Conservation (phyloP, 1,140 invertebrate species). For the Zaprionus capensis region DNA sequence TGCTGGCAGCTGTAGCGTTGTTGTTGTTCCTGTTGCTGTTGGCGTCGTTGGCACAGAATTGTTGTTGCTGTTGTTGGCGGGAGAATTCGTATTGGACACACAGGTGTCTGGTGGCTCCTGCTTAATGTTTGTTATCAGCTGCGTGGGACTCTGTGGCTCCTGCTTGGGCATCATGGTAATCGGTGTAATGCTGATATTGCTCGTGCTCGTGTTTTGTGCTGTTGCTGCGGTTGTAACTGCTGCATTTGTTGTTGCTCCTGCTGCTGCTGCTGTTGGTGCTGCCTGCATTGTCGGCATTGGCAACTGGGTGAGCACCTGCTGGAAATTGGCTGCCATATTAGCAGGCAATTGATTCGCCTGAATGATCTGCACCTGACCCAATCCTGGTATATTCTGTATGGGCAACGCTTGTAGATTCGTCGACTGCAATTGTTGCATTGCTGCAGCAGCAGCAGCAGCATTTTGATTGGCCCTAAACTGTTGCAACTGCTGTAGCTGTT, state of each 20-base stretch:
- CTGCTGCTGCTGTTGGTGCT: conserved; percentile 30
- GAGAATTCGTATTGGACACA: conserved; percentile 41
- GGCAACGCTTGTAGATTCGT: conserved; percentile 86
- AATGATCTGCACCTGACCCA: conserved; percentile 90
- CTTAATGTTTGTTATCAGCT: conserved; percentile 78
- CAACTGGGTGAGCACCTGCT: conserved; percentile 68
- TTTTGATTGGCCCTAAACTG: conserved; percentile 80
- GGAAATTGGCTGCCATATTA: conserved; percentile 68
- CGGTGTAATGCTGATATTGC: not conserved
- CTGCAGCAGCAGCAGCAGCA: conserved; percentile 48
- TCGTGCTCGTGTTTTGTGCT: not conserved
- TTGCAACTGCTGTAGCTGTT: conserved; percentile 85
- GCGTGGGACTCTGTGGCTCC: conserved; percentile 78
- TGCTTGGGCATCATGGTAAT: conserved; percentile 68
- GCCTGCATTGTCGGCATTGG: conserved; percentile 52
- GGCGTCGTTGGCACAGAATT: conserved; percentile 41
- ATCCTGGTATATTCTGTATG: conserved; percentile 89
- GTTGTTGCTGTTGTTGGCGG: conserved; percentile 36
- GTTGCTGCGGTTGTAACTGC: conserved; percentile 17
- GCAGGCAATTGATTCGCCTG: conserved; percentile 76
- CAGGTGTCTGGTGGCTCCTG: conserved; percentile 77
- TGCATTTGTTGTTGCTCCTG: conserved; percentile 42
- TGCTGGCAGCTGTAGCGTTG: conserved; percentile 5
- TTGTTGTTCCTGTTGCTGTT: conserved; percentile 24
- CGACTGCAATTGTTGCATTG: conserved; percentile 72